Base-by-base conservation (phyloP, 2,888 invertebrate genomes). In the Callosobruchus maculatus region DNA sequence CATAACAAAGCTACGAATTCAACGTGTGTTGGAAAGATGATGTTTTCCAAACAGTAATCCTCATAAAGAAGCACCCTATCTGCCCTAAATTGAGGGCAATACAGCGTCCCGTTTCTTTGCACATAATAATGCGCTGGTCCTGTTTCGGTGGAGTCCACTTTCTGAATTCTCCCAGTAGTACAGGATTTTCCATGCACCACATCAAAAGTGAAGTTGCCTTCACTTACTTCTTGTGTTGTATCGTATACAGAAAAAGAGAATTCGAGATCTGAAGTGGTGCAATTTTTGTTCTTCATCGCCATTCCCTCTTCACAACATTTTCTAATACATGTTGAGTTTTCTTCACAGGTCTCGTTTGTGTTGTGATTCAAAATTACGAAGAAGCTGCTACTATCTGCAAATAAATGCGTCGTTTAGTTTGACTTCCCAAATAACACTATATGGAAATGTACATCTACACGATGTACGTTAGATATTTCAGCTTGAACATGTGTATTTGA, bases 291-390 rank as follows among this genome's bases (percentile, higher is more conserved):
- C 13, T 49, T 67, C 9, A 78, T 71, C 20, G 76, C 74, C 7
- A 79, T 73, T 22, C 77, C 72, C 73, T 79, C 78, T 0, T 79
- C 79, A 68, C 81, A 81, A 70, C 81, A 81, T 71, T 81, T 81
- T 68, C 77, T 73, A 5, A 81, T 73, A 71, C 81, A 81, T 0
- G 70, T 30, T 4, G 7, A 67, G 0, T 49, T 22, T 22, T 30
- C 21, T 3, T 66, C 70, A 66, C 78, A 79, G 66, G 76, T 73
- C n/a, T 80, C 78, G 18, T 49, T 66, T 1, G 78, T 72, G 67
- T 76, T 70, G 49, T 77, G 76, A 20, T 78, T 74, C 18, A 77
- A 22, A 20, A 75, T 49, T 9, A 74, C 73, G 3, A 26, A 26
- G 2, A 7, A 26, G n/a, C n/a, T n/a, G n/a, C n/a, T n/a, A n/a